Evolutionary conservation across 2,888 invertebrate species (phyloP), one percentile per base, ranked within the genome.

Genomic region (Rhimphoctona megacephalus): DNA sequence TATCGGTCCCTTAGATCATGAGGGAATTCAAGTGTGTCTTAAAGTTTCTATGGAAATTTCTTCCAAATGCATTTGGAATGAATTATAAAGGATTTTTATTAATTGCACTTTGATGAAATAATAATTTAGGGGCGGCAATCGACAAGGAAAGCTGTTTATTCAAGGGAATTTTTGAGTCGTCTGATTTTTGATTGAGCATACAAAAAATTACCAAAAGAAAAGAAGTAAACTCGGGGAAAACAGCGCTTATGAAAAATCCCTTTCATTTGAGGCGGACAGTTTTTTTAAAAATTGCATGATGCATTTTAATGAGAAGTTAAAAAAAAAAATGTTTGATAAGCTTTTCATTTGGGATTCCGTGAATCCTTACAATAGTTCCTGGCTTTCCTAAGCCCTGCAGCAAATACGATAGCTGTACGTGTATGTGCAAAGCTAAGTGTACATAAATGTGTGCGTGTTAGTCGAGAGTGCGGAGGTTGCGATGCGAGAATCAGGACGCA

Each of bases 401-500:
- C 78, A n/a, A 69, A 52, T 33, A 19, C 49, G 30, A 30, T 22
- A 54, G 36, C n/a, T 4, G 22, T 17, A 14, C 25, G 57, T 61
- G 22, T 30, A 19, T 61, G 43, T 19, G 25, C 57, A 61, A 17
- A n/a, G 39, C 54, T 22, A 8, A 49, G 43, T 17, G 61, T 33
- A 49, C 19, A 30, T 9, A 30, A 9, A 36, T 19, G 30, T 43
- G 46, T 33, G 64, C 30, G 66, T 49, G 61, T 66, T 49, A 52
- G 80, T 52, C 74, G 22, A 81, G 81, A 84, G 84, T 85, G 57
- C 82, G 85, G 81, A 85, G 79, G 81, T 81, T 85, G 87, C 81
- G 80, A 82, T 72, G 82, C 84, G 81, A 82, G 84, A 87, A 87
- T 87, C 86, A 87, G 86, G 84, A 87, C 87, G 82, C 73, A 81